Percentiles rank a stretch among this genome's conserved stretches.
These are phyloP conservation scores for Petaurus breviceps DNA, from an alignment of 2,113 vertebrate genomes.

Conservation along the genomic window DNA sequence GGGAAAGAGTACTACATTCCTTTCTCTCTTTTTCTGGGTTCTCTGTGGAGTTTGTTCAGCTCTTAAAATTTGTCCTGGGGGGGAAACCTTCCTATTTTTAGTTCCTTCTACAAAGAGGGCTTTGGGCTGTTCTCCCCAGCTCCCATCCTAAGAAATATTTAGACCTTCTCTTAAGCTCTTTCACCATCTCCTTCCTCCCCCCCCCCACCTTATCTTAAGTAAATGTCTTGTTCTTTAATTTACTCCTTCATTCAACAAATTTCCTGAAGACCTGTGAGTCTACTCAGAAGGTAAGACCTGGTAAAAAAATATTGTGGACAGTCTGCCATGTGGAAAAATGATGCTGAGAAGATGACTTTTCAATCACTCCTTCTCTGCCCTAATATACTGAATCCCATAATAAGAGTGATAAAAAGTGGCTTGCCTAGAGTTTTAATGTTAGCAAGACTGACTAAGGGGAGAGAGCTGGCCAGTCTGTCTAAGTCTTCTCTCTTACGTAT, in stretches of 20 bases:
- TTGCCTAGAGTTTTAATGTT: not conserved
- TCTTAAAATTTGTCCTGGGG: conserved; percentile 25
- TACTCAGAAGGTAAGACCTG: not conserved
- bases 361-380: not conserved
- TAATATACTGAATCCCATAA: not conserved
- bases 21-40: not conserved
- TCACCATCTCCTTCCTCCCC: not conserved
- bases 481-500: not conserved
- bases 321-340: not conserved
- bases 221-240: not conserved
- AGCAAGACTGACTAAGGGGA: not conserved
- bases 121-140: not conserved
- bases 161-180: not conserved
- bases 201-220: not conserved
- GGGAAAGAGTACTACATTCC: not conserved
- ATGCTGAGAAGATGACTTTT: not conserved
- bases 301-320: not conserved
- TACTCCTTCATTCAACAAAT: not conserved
- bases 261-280: not conserved
- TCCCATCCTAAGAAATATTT: not conserved
- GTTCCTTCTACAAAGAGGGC: not conserved
- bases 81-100: not conserved
- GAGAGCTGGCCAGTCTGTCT: not conserved
- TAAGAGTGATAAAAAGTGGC: not conserved
- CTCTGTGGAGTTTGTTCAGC: conserved; percentile 10